Conservation (phyloP, 1,140 invertebrate genomes). For the Drosophila setifemur region DNA sequence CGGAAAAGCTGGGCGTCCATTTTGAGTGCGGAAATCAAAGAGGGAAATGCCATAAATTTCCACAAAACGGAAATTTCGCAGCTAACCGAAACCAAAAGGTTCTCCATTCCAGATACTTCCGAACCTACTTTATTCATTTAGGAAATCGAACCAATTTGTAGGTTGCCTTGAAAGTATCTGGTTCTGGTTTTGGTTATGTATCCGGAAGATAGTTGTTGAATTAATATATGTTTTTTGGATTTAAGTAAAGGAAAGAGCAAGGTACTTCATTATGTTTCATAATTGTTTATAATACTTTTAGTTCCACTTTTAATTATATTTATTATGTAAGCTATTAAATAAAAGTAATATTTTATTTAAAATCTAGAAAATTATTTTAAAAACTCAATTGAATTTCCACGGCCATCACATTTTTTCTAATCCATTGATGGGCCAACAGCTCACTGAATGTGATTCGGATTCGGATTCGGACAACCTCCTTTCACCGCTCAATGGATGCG, state of each 20-base stretch:
- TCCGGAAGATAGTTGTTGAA: too few species aligned
- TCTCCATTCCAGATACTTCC: background rate
- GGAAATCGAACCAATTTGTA: slow-evolving; percentile 6
- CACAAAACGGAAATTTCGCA: slow-evolving; percentile 65
- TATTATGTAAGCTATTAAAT: too few species aligned
- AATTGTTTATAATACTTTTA: too few species aligned
- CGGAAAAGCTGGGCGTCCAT: slow-evolving; percentile 29
- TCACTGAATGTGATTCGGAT: background rate
- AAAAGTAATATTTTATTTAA: too few species aligned
- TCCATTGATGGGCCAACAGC: background rate
- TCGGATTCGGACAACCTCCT: background rate
- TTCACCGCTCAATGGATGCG: too few species aligned
- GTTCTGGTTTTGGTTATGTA: too few species aligned
- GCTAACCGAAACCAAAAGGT: slow-evolving; percentile 2
- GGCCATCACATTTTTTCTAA: too few species aligned
- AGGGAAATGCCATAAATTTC: slow-evolving; percentile 75
- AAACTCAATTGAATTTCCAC: background rate
- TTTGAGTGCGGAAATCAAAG: slow-evolving; percentile 78
- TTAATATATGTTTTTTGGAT: too few species aligned
- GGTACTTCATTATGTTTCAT: too few species aligned
- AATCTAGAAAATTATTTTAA: too few species aligned
- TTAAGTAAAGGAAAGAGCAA: too few species aligned
- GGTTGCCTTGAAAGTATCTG: background rate
- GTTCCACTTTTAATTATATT: too few species aligned
- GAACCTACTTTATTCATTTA: background rate